Percentiles rank a stretch among this genome's conserved stretches.
phyloP scores from a whole-genome alignment of 1,140 invertebrate genomes.

The Cotesia typhae region DNA sequence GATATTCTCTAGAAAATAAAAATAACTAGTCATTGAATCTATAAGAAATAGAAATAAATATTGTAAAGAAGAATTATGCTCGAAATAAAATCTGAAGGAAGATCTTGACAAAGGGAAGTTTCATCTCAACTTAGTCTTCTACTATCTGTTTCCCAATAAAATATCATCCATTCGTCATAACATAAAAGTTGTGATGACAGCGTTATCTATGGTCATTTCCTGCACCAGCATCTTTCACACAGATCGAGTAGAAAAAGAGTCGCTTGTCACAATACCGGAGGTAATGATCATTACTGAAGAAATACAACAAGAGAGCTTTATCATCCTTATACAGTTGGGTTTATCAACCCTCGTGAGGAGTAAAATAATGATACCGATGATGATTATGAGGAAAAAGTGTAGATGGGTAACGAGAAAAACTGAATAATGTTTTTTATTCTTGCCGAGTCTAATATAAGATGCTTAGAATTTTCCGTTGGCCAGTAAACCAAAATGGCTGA shows the following conservation, averaged over 20 bases:
- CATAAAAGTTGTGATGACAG: slow-evolving; percentile 63
- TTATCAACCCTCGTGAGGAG: slow-evolving; percentile 25
- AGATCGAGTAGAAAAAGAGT: slow-evolving; percentile 23
- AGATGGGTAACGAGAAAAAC: slow-evolving; percentile 1
- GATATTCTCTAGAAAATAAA: too few relatives aligned
- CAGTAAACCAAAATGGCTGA: slow-evolving; percentile 62
- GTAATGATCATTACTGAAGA: slow-evolving; percentile 64
- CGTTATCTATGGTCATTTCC: slow-evolving; percentile 63
- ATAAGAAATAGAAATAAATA: neutral
- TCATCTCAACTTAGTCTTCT: neutral
- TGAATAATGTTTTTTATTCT: too few relatives aligned
- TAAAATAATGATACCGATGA: slow-evolving; percentile 3
- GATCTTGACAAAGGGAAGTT: slow-evolving; percentile 25
- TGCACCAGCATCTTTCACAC: slow-evolving; percentile 47
- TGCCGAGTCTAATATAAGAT: too few relatives aligned
- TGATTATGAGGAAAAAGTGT: slow-evolving; percentile 9
- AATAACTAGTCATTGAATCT: too few relatives aligned
- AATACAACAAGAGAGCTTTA: slow-evolving; percentile 20
- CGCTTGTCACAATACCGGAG: slow-evolving; percentile 64
- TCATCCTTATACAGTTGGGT: slow-evolving; percentile 31
- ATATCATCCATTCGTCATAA: slow-evolving; percentile 62
- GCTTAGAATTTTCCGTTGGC: too few relatives aligned
- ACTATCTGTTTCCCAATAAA: neutral
- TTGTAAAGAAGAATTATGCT: slow-evolving; percentile 11
- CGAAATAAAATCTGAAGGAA: slow-evolving; percentile 11